phyloP scores from a whole-genome alignment of 2,888 invertebrate species.

The Cephus spinipes region DNA sequence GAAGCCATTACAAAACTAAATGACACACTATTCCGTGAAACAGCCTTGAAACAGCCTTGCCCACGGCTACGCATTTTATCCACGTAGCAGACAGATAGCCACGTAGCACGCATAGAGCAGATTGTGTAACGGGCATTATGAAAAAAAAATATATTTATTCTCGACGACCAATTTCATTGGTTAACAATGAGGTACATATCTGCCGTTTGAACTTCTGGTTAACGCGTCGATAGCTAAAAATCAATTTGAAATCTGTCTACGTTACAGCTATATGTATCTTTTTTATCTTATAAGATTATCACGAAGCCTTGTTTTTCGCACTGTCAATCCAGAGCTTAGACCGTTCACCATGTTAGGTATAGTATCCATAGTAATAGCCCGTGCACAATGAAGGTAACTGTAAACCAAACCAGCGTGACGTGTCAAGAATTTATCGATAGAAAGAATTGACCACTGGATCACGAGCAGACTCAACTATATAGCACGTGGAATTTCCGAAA shows the following conservation, averaged over 20 bases:
- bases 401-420: slow-evolving; percentile 4
- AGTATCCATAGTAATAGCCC: neutral
- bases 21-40: slow-evolving; percentile 5
- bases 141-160: neutral
- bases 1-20: neutral
- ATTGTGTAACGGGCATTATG: neutral
- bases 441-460: neutral
- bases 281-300: neutral
- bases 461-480: neutral
- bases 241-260: neutral
- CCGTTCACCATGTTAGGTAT: neutral
- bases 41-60: slow-evolving; percentile 62
- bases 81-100: neutral
- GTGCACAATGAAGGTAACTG: neutral
- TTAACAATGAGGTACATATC: neutral
- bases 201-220: neutral
- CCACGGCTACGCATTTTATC: slow-evolving; percentile 36
- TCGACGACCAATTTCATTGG: neutral
- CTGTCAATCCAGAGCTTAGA: neutral
- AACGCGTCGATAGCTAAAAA: neutral
- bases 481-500: neutral
- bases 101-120: neutral
- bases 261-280: neutral
- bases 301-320: neutral
- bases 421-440: neutral